Evolutionary conservation across 1,140 invertebrate genomes (phyloP).

Genomic region (Acarapis woodi): DNA sequence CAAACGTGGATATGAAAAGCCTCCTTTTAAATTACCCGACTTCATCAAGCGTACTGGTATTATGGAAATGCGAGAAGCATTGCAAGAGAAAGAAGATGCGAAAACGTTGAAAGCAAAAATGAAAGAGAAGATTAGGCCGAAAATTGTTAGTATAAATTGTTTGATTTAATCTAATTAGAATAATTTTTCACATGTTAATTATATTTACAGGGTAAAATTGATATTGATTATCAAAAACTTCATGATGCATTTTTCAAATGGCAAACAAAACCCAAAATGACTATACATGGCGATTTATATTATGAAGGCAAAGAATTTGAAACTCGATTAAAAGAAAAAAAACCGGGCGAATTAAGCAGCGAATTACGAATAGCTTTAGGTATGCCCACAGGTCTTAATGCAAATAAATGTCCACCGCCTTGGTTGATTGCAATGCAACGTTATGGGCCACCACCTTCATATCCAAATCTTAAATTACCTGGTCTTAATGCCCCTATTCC

Average conservation of each 20-base stretch:
- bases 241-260: conserved; percentile 99
- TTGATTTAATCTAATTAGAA: too few relatives aligned
- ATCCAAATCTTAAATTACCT: conserved; percentile 92
- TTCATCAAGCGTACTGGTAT: conserved; percentile 98
- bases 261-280: conserved; percentile 97
- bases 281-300: conserved; percentile 93
- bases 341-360: conserved; percentile 85
- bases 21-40: conserved; percentile 89
- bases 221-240: conserved; percentile 97
- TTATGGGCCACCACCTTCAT: conserved; percentile 94
- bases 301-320: conserved; percentile 99
- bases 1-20: conserved; percentile 94
- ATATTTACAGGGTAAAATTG: conserved; percentile 97
- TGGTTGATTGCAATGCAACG: conserved; percentile 99
- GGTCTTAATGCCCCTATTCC: conserved; percentile 75
- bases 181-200: too few relatives aligned
- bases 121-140: conserved; percentile 81
- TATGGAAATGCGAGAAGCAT: conserved; percentile 92
- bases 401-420: conserved; percentile 52
- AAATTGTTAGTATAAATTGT: too few relatives aligned
- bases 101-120: conserved; percentile 95
- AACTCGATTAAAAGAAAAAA: conserved; percentile 86
- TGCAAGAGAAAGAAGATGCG: conserved; percentile 91
- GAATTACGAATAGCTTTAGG: conserved; percentile 83
- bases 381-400: conserved; percentile 74